Evolutionary conservation across 2,113 vertebrate species (phyloP).

Genomic region (Melozone crissalis): DNA sequence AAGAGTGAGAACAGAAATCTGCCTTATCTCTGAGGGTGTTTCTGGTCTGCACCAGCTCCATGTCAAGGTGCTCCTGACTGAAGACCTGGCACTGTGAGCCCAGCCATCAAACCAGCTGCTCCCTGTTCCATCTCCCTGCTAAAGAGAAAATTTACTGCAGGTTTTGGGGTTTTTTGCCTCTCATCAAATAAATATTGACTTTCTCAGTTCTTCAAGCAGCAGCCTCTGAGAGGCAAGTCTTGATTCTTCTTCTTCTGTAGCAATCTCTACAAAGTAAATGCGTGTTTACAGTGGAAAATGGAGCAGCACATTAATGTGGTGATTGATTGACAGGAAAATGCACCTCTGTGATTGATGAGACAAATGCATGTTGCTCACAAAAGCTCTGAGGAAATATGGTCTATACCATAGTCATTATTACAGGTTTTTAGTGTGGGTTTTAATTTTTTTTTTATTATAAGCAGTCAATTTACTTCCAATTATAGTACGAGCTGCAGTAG

Average conservation of each 20-base stretch:
- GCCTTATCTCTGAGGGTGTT: background rate
- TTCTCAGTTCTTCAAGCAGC: background rate
- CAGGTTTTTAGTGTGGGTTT: background rate
- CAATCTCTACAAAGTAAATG: background rate
- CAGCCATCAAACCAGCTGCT: background rate
- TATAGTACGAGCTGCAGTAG: background rate
- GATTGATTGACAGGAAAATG: background rate
- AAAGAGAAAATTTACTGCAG: background rate
- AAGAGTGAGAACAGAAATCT: background rate
- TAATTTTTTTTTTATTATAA: background rate
- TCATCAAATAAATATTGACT: slow-evolving; percentile 19
- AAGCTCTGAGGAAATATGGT: background rate
- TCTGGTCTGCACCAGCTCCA: background rate
- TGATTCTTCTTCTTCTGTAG: background rate
- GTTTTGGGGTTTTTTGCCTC: background rate
- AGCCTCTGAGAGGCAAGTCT: background rate
- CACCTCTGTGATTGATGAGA: background rate
- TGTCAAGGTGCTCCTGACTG: background rate
- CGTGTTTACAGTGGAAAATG: background rate
- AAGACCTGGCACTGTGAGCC: background rate
- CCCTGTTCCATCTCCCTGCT: background rate
- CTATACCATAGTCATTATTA: background rate
- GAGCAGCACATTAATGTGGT: background rate
- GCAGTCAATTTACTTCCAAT: background rate
- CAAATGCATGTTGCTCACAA: background rate